Evolutionary conservation across 2,888 invertebrate genomes (phyloP), one percentile per base, ranked within the genome.

Genomic region (Idaea dimidiata): DNA sequence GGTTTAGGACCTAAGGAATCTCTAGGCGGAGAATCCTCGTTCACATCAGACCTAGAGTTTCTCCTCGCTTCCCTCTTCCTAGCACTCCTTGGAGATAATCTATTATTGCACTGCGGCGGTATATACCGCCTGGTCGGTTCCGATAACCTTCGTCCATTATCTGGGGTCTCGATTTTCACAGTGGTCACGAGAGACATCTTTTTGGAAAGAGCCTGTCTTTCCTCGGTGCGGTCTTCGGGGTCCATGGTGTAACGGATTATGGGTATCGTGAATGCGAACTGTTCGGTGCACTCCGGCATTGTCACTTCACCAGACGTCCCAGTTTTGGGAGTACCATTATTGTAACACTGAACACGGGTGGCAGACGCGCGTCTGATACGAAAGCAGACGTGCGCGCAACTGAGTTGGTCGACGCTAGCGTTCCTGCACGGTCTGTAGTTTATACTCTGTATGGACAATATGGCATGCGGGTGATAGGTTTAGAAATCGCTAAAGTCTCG

Each of bases 281-380:
- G 83, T 73, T 92, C 91, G 57, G 91, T 89, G 74, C 90, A 91
- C 89, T 91, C 92, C 60, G 92, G 92, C 92, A 92, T 92, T 69
- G 68, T 83, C 88, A 88, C 86, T 86, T 75, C 79, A 83, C 82
- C 57, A 63, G 63, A 59, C 59, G 62, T 61, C 58, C 64, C 66
- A 60, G 60, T 66, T 57, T 62, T 24, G 65, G 62, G 66, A 65
- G 64, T 63, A 66, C 67, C 67, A 64, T 68, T 70, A 72, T 72
- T 69, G 64, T 70, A 33, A 17, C 17, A 58, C 57, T 59, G 60
- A 64, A 57, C 57, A 59, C 62, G 62, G 60, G 60, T 24, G 54
- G 18, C 54, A 57, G 53, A 59, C 62, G 65, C 65, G 66, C 72
- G 73, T 64, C 67, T 64, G 64, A 10, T 58, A 62, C 43, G 58